These are phyloP conservation scores for Siniperca chuatsi DNA, from an alignment of 2,113 vertebrate genomes.

Conservation along the genomic window DNA sequence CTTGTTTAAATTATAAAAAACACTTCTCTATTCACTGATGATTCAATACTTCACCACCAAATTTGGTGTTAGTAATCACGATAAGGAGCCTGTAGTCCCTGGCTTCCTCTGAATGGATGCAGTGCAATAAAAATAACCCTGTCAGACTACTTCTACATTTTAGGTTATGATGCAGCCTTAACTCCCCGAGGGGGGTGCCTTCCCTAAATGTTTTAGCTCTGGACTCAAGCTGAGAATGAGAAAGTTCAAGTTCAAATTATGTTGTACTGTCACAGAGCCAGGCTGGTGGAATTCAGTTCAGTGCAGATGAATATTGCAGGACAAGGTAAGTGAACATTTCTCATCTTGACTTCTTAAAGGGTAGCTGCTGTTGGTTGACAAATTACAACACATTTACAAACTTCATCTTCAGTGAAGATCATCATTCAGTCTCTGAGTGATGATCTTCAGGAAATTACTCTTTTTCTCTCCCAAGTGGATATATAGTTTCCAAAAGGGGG, in stretches of 20 bases:
- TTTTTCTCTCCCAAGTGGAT: constrained; percentile 19
- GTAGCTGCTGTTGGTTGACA: background rate
- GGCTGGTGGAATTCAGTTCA: constrained; percentile 16
- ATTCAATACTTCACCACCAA: constrained; percentile 17
- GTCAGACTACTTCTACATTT: constrained; percentile 53
- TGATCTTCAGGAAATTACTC: constrained; percentile 26
- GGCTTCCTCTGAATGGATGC: constrained; percentile 1
- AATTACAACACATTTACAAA: constrained; percentile 13
- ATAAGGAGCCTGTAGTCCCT: background rate
- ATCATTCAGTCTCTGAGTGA: constrained; percentile 8
- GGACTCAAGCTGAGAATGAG: constrained; percentile 29
- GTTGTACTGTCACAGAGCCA: constrained; percentile 45
- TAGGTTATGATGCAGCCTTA: constrained; percentile 33
- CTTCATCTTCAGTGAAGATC: constrained; percentile 1
- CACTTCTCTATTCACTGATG: background rate
- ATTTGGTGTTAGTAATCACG: constrained; percentile 19
- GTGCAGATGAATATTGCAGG: constrained; percentile 5
- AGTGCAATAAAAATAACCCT: constrained; percentile 46
- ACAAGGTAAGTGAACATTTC: background rate
- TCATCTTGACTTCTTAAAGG: background rate
- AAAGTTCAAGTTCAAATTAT: constrained; percentile 38
- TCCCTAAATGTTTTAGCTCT: constrained; percentile 46
- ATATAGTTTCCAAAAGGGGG: constrained; percentile 35
- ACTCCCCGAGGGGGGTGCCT: constrained; percentile 28
- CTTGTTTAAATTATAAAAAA: background rate